phyloP scores from a whole-genome alignment of 1,140 invertebrate genomes.

The Protaetia brevitarsis region DNA sequence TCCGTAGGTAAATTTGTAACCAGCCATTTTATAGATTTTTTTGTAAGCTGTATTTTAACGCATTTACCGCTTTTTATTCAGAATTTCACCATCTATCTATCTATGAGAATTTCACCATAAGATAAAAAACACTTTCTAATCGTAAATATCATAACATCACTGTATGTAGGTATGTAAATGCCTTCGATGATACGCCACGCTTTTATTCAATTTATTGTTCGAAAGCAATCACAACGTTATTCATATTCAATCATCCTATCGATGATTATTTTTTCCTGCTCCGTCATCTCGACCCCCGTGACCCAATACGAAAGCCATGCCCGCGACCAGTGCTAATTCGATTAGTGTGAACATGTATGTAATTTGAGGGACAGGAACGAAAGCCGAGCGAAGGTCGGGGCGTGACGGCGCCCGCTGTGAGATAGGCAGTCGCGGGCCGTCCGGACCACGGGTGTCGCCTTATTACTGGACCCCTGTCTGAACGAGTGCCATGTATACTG shows the following conservation, averaged over 20 bases:
- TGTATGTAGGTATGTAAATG: not conserved
- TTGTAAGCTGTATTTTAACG: no score
- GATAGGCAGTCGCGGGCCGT: not conserved
- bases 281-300: not conserved
- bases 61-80: no score
- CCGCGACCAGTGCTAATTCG: slow-evolving; percentile 20
- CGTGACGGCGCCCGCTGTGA: slow-evolving; percentile 27
- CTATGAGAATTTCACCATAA: no score
- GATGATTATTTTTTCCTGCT: slow-evolving; percentile 13
- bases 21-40: no score
- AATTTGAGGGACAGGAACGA: slow-evolving; percentile 19
- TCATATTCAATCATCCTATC: slow-evolving; percentile 1
- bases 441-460: slow-evolving; percentile 32
- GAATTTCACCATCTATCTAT: no score
- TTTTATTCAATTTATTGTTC: not conserved
- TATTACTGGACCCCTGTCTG: slow-evolving; percentile 32
- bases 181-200: not conserved
- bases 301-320: not conserved
- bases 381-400: slow-evolving; percentile 8
- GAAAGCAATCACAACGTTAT: not conserved
- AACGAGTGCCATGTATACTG: slow-evolving; percentile 6
- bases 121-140: no score
- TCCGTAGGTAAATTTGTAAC: no score
- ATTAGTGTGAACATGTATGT: slow-evolving; percentile 21
- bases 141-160: not conserved